These are phyloP conservation scores for Paradoxurus hermaphroditus DNA, from an alignment of 2,113 vertebrate genomes.

Conservation along the genomic window DNA sequence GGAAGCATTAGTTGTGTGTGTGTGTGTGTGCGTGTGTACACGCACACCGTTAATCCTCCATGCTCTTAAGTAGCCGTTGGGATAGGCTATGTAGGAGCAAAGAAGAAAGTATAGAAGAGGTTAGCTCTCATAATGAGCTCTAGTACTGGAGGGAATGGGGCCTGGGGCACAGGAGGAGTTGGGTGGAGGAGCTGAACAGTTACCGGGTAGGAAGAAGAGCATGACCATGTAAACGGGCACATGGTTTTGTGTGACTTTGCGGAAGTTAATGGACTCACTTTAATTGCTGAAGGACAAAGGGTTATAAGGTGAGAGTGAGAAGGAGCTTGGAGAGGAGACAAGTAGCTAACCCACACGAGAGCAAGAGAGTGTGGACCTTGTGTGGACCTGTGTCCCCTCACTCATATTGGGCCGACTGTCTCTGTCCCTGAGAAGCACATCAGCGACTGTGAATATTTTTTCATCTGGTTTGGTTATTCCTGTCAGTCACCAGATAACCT, in stretches of 20 bases:
- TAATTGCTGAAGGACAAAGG: background rate
- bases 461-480: background rate
- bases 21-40: too few species aligned
- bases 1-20: too few species aligned
- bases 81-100: background rate
- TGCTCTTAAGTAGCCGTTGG: background rate
- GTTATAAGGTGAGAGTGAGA: background rate
- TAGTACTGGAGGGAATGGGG: background rate
- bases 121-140: background rate
- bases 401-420: background rate
- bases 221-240: fast-evolving
- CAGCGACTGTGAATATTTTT: background rate
- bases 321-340: background rate
- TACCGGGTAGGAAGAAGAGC: background rate
- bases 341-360: background rate
- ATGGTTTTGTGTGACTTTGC: background rate
- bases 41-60: too few species aligned
- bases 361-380: background rate
- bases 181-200: too few species aligned
- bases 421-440: background rate
- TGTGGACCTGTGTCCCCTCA: background rate
- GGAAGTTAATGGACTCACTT: background rate
- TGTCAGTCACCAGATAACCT: background rate
- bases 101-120: background rate
- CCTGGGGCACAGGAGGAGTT: background rate